A percentile compares a stretch with the other conserved stretches of the same genome.
These are phyloP conservation scores for Oophaga sylvatica DNA, from an alignment of 2,797 vertebrate species.

Conservation along the genomic window DNA sequence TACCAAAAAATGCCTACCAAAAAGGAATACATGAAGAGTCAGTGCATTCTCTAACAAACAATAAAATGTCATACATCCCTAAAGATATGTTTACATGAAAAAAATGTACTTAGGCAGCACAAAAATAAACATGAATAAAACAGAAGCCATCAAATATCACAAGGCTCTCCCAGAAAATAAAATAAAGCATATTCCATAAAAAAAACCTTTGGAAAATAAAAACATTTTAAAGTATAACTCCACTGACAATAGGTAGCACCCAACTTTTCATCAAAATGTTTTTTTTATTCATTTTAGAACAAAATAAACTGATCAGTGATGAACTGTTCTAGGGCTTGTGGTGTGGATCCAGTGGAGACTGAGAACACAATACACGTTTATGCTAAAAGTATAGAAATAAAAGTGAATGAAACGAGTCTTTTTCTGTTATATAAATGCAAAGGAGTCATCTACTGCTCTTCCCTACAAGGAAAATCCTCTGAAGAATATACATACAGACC, in stretches of 20 bases:
- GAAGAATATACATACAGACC: neutral
- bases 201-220: neutral
- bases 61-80: constrained; percentile 70
- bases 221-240: neutral
- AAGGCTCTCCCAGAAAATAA: constrained; percentile 1
- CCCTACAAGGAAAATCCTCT: neutral
- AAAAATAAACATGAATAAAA: neutral
- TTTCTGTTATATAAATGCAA: neutral
- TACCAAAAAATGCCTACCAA: constrained; percentile 70
- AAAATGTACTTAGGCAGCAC: neutral
- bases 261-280: too few relatives aligned
- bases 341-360: too few relatives aligned
- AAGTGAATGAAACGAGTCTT: neutral
- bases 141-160: neutral
- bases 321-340: too few relatives aligned
- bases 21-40: constrained; percentile 72
- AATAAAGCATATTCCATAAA: neutral
- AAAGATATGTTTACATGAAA: constrained; percentile 4
- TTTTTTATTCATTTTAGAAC: too few relatives aligned
- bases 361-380: too few relatives aligned
- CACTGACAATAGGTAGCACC: neutral
- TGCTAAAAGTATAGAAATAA: neutral
- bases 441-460: too few relatives aligned
- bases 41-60: constrained; percentile 78
- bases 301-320: too few relatives aligned